Conservation (phyloP, 2,113 vertebrate species). For the Rhinichthys klamathensis region DNA sequence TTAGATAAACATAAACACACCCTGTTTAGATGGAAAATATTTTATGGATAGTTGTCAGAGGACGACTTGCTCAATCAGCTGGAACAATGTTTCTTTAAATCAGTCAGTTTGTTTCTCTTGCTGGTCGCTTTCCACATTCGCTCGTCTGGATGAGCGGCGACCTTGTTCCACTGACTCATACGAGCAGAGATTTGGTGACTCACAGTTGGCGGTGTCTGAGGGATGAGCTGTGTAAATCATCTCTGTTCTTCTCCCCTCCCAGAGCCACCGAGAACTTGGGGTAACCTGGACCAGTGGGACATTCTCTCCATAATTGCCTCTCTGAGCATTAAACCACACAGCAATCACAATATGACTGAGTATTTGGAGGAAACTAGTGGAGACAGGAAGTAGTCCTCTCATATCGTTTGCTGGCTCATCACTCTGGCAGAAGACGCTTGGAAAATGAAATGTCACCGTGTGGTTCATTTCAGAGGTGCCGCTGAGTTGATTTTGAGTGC, state of each 20-base stretch:
- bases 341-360: conserved; percentile 13
- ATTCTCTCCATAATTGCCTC: conserved; percentile 16
- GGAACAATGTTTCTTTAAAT: conserved; percentile 26
- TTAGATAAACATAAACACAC: conserved; percentile 27
- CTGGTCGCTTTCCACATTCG: conserved; percentile 17
- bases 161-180: conserved; percentile 54
- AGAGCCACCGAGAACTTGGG: conserved; percentile 36
- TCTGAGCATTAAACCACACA: conserved; percentile 7
- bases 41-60: conserved; percentile 18
- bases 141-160: conserved; percentile 23
- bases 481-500: conserved; percentile 25
- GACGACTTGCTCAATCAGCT: conserved; percentile 17
- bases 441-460: conserved; percentile 6
- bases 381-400: conserved; percentile 31
- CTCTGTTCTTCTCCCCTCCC: conserved; percentile 30
- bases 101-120: conserved; percentile 15
- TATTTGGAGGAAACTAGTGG: conserved; percentile 8
- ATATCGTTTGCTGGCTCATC: conserved; percentile 28
- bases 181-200: conserved; percentile 51
- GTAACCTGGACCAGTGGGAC: conserved; percentile 31
- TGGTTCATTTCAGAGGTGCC: conserved; percentile 35
- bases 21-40: conserved; percentile 4
- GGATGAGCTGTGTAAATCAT: conserved; percentile 51
- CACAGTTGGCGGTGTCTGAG: conserved; percentile 47
- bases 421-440: conserved; percentile 1